These are phyloP conservation scores for Grammomys surdaster DNA, from an alignment of 2,113 vertebrate species.

Conservation along the genomic window DNA sequence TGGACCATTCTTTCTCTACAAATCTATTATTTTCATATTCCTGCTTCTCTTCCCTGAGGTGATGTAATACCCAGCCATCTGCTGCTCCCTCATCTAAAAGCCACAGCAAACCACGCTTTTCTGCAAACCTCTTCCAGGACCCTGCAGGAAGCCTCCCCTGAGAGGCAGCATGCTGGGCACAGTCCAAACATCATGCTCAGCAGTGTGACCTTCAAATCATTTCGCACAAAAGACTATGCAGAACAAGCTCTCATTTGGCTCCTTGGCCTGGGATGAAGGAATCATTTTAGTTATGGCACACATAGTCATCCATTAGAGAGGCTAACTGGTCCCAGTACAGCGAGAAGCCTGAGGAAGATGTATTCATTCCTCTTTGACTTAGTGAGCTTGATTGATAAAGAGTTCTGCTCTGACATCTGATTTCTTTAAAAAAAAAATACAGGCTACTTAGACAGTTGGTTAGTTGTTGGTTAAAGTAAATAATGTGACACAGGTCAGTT, in stretches of 20 bases:
- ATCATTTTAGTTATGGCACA: conserved; percentile 18
- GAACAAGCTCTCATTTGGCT: conserved; percentile 9
- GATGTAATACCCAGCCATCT: conserved; percentile 79
- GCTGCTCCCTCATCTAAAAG: conserved; percentile 69
- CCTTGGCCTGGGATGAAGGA: background rate
- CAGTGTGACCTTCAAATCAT: conserved; percentile 66
- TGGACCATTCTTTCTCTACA: conserved; percentile 43
- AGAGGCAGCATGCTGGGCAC: conserved; percentile 26
- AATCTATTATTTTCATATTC: conserved; percentile 60
- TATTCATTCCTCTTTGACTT: background rate
- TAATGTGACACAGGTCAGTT: background rate
- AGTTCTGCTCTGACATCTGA: background rate
- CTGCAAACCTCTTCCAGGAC: conserved; percentile 60
- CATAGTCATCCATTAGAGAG: background rate
- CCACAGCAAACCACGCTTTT: conserved; percentile 53
- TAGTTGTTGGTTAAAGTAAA: background rate
- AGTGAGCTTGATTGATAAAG: background rate
- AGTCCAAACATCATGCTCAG: conserved; percentile 8
- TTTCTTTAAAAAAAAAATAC: background rate
- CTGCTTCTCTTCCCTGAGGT: conserved; percentile 62
- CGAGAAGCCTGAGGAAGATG: conserved; percentile 11
- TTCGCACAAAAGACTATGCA: background rate
- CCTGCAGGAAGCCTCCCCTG: conserved; percentile 44
- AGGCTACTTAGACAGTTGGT: background rate
- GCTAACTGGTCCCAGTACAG: background rate